phyloP scores from a whole-genome alignment of 92 coral and sea anemone genomes.

The Actinernus sp. region DNA sequence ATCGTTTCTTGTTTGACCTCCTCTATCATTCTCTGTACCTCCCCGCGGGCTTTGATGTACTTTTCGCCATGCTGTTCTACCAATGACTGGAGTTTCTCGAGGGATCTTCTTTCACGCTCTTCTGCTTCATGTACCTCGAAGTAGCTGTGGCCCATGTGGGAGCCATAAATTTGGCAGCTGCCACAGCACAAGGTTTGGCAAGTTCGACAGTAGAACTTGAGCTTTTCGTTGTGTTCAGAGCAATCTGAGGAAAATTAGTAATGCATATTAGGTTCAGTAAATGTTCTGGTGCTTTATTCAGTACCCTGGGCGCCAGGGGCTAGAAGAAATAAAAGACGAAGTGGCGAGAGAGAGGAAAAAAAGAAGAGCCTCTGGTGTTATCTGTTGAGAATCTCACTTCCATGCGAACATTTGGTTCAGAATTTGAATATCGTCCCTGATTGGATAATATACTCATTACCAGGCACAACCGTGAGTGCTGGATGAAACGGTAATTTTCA shows the following conservation, averaged over 20 bases:
- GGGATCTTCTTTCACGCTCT: slow-evolving; percentile 74
- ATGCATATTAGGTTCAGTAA: not conserved
- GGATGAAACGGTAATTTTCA: too few relatives aligned
- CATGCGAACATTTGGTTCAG: too few relatives aligned
- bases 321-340: too few relatives aligned
- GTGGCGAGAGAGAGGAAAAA: too few relatives aligned
- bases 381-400: too few relatives aligned
- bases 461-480: too few relatives aligned
- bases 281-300: not conserved
- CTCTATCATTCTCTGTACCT: slow-evolving; percentile 89
- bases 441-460: too few relatives aligned
- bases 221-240: slow-evolving; percentile 80
- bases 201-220: slow-evolving; percentile 89
- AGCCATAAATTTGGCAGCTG: slow-evolving; percentile 78
- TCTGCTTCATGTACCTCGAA: slow-evolving; percentile 97
- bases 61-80: slow-evolving; percentile 93
- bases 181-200: slow-evolving; percentile 89
- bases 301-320: too few relatives aligned
- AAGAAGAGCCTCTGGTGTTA: too few relatives aligned
- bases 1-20: slow-evolving; percentile 77
- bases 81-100: slow-evolving; percentile 67
- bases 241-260: slow-evolving; percentile 27
- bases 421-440: too few relatives aligned
- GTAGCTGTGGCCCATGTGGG: slow-evolving; percentile 87
- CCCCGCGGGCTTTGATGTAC: slow-evolving; percentile 89